Percentiles rank a stretch among this genome's conserved stretches.
Evolutionary conservation across 2,888 invertebrate genomes (phyloP).

Genomic region (Macrophya annulata): DNA sequence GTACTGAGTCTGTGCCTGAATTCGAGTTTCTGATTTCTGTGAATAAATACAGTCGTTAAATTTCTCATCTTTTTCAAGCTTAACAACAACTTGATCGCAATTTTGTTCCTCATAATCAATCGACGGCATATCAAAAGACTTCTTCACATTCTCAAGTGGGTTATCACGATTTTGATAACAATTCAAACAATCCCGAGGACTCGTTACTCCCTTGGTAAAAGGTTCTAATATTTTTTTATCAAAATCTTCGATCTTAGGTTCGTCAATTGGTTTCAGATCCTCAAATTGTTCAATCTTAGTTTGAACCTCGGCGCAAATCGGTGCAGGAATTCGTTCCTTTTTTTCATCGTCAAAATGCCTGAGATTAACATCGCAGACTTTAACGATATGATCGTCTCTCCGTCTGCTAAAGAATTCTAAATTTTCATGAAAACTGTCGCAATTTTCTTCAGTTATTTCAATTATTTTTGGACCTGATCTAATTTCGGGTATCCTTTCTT

Average conservation of each 20-base stretch:
- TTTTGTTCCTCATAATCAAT: constrained; percentile 75
- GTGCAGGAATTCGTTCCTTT: not conserved
- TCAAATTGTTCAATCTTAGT: constrained; percentile 40
- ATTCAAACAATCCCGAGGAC: not conserved
- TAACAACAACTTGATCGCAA: constrained; percentile 64
- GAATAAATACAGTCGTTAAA: constrained; percentile 51
- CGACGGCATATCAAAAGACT: constrained; percentile 76
- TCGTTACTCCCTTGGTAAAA: not conserved
- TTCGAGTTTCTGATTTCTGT: constrained; percentile 28
- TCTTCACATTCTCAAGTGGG: constrained; percentile 48
- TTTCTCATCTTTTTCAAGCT: constrained; percentile 67
- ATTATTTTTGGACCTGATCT: constrained; percentile 70
- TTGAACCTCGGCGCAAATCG: not conserved
- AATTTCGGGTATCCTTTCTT: constrained; percentile 50
- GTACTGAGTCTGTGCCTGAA: not conserved
- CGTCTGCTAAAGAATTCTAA: constrained; percentile 74
- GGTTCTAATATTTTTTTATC: not conserved
- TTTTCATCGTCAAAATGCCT: constrained; percentile 30
- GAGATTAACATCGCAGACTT: constrained; percentile 3
- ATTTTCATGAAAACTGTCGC: constrained; percentile 76
- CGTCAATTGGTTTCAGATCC: not conserved
- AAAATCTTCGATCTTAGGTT: constrained; percentile 2
- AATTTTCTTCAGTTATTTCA: constrained; percentile 76
- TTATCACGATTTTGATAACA: constrained; percentile 11
- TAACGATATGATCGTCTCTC: constrained; percentile 61